A percentile compares a stretch with the other conserved stretches of the same genome.
These are phyloP conservation scores for Aporrectodea caliginosa DNA, from an alignment of 1,140 invertebrate species.

Conservation along the genomic window DNA sequence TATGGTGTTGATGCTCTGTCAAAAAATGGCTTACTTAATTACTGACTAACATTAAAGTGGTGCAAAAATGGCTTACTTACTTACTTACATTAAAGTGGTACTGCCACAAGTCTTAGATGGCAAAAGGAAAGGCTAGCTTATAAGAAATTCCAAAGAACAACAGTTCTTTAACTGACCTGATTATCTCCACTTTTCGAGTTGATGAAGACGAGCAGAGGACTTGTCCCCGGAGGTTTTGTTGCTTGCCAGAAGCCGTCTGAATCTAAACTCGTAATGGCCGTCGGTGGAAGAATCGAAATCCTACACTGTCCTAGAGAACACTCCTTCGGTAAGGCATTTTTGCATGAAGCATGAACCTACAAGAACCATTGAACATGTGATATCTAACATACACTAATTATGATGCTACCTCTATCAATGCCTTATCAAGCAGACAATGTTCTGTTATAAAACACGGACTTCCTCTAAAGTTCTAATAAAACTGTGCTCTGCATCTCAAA, in stretches of 20 bases:
- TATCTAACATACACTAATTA: neutral
- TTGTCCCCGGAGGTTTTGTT: constrained; percentile 71
- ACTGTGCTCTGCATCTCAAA: too few species aligned
- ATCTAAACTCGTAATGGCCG: constrained; percentile 80
- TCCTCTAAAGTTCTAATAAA: too few species aligned
- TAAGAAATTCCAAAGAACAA: too few species aligned
- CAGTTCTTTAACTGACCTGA: constrained; percentile 50
- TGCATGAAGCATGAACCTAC: constrained; percentile 79
- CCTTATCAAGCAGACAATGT: too few species aligned
- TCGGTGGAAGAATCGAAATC: constrained; percentile 88
- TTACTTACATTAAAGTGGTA: too few species aligned
- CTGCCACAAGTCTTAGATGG: too few species aligned
- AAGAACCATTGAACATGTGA: neutral
- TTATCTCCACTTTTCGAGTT: constrained; percentile 97
- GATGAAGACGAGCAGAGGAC: constrained; percentile 88
- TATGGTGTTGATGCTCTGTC: too few species aligned
- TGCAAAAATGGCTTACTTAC: too few species aligned
- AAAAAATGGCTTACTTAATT: too few species aligned
- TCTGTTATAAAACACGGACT: too few species aligned
- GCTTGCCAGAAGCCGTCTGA: constrained; percentile 78
- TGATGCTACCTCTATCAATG: neutral
- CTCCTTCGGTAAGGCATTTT: constrained; percentile 59
- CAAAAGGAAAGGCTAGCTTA: too few species aligned
- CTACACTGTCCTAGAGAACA: constrained; percentile 81
- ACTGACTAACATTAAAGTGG: too few species aligned